Evolutionary conservation across 1,140 invertebrate species (phyloP).

Genomic region (Dendroctonus ponderosae): DNA sequence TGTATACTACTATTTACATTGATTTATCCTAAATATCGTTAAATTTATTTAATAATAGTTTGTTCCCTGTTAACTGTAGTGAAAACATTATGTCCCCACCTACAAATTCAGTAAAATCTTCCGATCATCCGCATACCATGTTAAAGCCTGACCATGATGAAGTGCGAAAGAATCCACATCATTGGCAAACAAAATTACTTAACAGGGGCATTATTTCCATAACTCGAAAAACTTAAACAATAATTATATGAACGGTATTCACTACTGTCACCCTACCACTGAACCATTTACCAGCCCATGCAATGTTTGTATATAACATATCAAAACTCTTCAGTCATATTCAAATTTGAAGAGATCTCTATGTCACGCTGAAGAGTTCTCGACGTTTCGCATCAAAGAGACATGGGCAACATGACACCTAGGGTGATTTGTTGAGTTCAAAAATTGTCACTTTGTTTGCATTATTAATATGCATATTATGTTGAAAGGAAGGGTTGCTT

Average conservation of each 20-base stretch:
- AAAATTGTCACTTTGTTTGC: conserved; percentile 27
- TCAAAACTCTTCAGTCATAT: conserved; percentile 28
- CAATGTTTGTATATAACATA: conserved; percentile 24
- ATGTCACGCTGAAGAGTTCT: conserved; percentile 25
- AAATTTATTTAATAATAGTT: too few species aligned
- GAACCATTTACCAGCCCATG: conserved; percentile 9
- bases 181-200: too few species aligned
- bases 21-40: too few species aligned
- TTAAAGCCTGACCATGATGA: too few species aligned
- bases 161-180: too few species aligned
- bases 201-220: too few species aligned
- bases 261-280: conserved; percentile 7
- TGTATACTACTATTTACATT: too few species aligned
- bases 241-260: conserved; percentile 12
- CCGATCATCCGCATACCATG: too few species aligned
- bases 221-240: neutral
- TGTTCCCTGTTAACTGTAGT: too few species aligned
- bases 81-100: too few species aligned
- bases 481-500: conserved; percentile 10
- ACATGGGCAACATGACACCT: conserved; percentile 19
- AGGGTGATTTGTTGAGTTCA: conserved; percentile 15
- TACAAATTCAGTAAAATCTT: too few species aligned
- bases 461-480: conserved; percentile 23
- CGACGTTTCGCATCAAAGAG: conserved; percentile 15
- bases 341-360: conserved; percentile 25